Percentiles rank a stretch among this genome's conserved stretches.
These are phyloP conservation scores for Chloroclysta siterata DNA, from an alignment of 2,888 invertebrate genomes.

Conservation along the genomic window DNA sequence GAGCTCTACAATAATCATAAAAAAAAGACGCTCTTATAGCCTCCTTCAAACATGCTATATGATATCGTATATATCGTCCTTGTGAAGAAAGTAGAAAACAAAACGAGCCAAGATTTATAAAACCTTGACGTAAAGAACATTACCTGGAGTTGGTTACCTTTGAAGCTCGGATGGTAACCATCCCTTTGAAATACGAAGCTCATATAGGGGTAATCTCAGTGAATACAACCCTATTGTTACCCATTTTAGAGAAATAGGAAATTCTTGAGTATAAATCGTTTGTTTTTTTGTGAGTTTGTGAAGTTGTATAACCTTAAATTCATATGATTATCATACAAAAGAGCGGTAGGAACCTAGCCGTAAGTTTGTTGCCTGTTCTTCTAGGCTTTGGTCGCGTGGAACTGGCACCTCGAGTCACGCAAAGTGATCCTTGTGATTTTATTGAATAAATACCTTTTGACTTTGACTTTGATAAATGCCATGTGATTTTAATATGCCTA, in stretches of 20 bases:
- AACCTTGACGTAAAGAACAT: constrained; percentile 34
- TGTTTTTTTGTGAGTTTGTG: neutral
- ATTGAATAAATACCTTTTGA: too few species aligned
- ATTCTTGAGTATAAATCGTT: neutral
- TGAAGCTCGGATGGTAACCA: constrained; percentile 40
- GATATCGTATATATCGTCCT: neutral
- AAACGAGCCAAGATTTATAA: constrained; percentile 32
- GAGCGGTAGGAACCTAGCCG: too few species aligned
- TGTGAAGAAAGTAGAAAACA: constrained; percentile 11
- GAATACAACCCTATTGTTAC: constrained; percentile 41
- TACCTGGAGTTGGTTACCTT: constrained; percentile 37
- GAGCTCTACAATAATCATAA: too few species aligned
- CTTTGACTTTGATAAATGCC: too few species aligned
- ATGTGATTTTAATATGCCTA: too few species aligned
- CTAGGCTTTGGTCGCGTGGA: too few species aligned
- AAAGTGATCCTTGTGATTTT: too few species aligned
- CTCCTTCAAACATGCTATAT: neutral
- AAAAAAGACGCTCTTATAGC: too few species aligned
- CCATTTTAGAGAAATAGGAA: constrained; percentile 25
- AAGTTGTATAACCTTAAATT: too few species aligned
- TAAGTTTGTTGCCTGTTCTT: too few species aligned
- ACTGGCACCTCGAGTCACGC: too few species aligned
- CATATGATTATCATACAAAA: neutral
- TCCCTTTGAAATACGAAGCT: constrained; percentile 43
- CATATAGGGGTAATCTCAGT: constrained; percentile 39